Evolutionary conservation across 2,113 vertebrate genomes (phyloP).

Genomic region (Dryoscopus gambensis): DNA sequence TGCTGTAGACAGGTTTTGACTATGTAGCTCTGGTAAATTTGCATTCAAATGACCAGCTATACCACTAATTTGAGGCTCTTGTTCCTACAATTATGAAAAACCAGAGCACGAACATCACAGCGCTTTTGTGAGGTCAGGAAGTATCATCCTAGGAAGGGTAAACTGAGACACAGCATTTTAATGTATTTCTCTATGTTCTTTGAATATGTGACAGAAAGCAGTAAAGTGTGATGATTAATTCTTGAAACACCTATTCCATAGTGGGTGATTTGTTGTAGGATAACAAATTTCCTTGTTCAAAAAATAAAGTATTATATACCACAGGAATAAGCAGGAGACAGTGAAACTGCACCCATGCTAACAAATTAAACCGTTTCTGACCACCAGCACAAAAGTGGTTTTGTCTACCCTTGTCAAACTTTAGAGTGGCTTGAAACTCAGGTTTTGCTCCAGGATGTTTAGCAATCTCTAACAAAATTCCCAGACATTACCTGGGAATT

Average conservation of each 20-base stretch:
- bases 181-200: background rate
- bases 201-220: background rate
- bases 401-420: background rate
- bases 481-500: background rate
- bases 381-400: background rate
- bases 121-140: background rate
- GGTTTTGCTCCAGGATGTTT: background rate
- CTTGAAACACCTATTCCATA: background rate
- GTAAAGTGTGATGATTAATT: background rate
- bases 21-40: constrained; percentile 8
- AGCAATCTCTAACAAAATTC: background rate
- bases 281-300: background rate
- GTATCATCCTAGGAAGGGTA: background rate
- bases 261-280: background rate
- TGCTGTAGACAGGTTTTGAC: background rate
- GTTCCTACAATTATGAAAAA: constrained; percentile 20
- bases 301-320: background rate
- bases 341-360: background rate
- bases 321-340: background rate
- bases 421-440: background rate
- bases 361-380: background rate
- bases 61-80: constrained; percentile 9
- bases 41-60: constrained; percentile 30
- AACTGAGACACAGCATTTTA: background rate
- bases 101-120: background rate